Evolutionary conservation across 2,888 invertebrate genomes (phyloP).

Genomic region (Troides oblongomaculatus): DNA sequence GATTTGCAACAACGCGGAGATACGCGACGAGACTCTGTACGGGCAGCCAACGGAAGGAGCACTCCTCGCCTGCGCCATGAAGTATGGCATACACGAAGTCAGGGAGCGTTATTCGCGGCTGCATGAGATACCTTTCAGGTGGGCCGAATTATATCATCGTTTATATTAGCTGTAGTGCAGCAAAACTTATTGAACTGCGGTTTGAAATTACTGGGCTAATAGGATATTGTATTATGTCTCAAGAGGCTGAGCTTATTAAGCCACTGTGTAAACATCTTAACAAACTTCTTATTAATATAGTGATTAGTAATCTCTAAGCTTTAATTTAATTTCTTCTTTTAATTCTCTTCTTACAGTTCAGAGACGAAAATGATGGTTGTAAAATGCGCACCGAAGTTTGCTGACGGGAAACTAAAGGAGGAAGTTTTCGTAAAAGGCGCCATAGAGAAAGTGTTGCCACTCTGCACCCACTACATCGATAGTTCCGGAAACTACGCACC

Average conservation of each 20-base stretch:
- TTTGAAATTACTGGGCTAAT: too few species aligned
- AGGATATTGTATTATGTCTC: too few species aligned
- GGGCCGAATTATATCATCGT: slow-evolving; percentile 1
- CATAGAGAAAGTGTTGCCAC: slow-evolving; percentile 91
- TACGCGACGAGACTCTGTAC: slow-evolving; percentile 89
- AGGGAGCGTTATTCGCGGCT: slow-evolving; percentile 89
- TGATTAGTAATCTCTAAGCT: too few species aligned
- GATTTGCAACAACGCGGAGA: slow-evolving; percentile 97
- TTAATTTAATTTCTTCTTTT: too few species aligned
- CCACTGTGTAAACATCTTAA: too few species aligned
- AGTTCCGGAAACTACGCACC: slow-evolving; percentile 86
- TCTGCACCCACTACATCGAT: slow-evolving; percentile 89
- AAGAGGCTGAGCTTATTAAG: too few species aligned
- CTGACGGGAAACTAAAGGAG: slow-evolving; percentile 85
- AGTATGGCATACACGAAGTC: slow-evolving; percentile 92
- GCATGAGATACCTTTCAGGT: slow-evolving; percentile 96
- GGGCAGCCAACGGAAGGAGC: slow-evolving; percentile 99
- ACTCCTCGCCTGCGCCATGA: slow-evolving; percentile 93
- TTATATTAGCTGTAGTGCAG: background rate
- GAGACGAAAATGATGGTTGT: slow-evolving; percentile 99
- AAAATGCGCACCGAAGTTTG: slow-evolving; percentile 90
- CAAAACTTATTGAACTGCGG: too few species aligned
- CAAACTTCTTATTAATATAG: too few species aligned
- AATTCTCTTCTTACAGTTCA: slow-evolving; percentile 78
- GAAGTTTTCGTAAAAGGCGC: slow-evolving; percentile 97